These are phyloP conservation scores for Nannoperca australis DNA, from an alignment of 2,797 vertebrate species.

Conservation along the genomic window DNA sequence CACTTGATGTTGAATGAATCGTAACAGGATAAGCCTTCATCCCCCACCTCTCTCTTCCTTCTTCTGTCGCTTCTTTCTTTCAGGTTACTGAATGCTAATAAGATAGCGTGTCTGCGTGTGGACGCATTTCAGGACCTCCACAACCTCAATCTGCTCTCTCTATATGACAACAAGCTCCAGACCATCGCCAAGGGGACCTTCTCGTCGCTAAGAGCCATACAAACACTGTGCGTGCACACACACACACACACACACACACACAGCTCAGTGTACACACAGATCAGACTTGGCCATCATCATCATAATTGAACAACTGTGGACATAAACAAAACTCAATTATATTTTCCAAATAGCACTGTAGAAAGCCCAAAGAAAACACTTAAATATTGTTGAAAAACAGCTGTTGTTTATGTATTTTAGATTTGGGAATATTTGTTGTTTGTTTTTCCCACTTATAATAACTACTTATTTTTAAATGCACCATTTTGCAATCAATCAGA, in stretches of 20 bases:
- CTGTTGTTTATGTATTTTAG: not conserved
- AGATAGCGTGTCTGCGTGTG: slow-evolving; percentile 96
- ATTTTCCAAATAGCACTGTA: not conserved
- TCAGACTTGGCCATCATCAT: slow-evolving; percentile 7
- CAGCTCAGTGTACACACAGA: not conserved
- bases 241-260: slow-evolving; percentile 5
- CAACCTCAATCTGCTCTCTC: slow-evolving; percentile 96
- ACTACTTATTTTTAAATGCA: not conserved
- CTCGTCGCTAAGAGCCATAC: slow-evolving; percentile 93
- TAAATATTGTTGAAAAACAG: slow-evolving; percentile 1
- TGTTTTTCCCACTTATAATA: not conserved
- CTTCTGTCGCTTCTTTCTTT: slow-evolving; percentile 63
- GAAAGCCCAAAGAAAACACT: not conserved
- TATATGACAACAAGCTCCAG: slow-evolving; percentile 98
- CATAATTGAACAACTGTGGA: not conserved
- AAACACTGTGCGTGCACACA: slow-evolving; percentile 91
- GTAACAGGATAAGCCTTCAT: slow-evolving; percentile 49
- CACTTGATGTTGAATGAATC: slow-evolving; percentile 43
- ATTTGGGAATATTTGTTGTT: not conserved
- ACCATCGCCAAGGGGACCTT: slow-evolving; percentile 99
- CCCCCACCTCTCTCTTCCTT: slow-evolving; percentile 5
- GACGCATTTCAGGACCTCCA: slow-evolving; percentile 99
- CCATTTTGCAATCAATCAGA: not conserved
- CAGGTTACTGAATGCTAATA: slow-evolving; percentile 98
- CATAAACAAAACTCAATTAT: not conserved